Base-by-base conservation (phyloP, 2,113 vertebrate genomes). In the Lethenteron reissneri region DNA sequence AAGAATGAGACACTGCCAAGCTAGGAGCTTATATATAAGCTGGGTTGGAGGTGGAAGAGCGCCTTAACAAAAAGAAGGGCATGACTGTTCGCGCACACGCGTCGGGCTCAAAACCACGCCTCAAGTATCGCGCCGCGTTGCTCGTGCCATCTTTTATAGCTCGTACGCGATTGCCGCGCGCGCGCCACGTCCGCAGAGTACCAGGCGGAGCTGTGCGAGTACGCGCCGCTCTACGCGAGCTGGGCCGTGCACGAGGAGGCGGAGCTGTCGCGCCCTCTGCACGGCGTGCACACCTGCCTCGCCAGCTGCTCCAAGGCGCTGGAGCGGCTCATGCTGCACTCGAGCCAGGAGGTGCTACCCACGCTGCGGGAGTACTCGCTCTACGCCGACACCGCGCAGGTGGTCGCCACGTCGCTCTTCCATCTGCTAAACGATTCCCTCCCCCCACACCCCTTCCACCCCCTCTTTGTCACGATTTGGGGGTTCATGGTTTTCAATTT, bases 191-290 rank as follows among this genome's bases (percentile, higher is more conserved):
- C 41, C 41, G 41, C 57, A 99, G 94, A 99, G 77, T 97, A 96
- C 75, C 81, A 95, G 21, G 84, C 88, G 14, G 94, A 99, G 77
- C 78, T 95, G 69, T 82, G 88, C 3, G 94, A 97, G 73, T 96
- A 95, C 0, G 85, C 88, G 12, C 84, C 88, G 0, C 81, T 99
- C 71, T 94, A 99, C 77, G 85, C 88, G 58, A 88, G 84, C 2
- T 99, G 94, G 94, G 85, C 88, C 1, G 81, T 75, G 0, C 76
- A 85, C 0, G 92, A 97, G 74, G 94, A 99, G 76, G 86, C 84
- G 57, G 83, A 83, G 3, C 76, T 92, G 70, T 81, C 76, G 0
- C 88, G 89, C 3, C 79, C 81, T 1, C 76, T 99, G 1, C 85
- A 81, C 75, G 83, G 81, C 1, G 73, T 94, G 14, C 86, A 87